Evolutionary conservation across 2,888 invertebrate species (phyloP).

Genomic region (Crocallis elinguaria): DNA sequence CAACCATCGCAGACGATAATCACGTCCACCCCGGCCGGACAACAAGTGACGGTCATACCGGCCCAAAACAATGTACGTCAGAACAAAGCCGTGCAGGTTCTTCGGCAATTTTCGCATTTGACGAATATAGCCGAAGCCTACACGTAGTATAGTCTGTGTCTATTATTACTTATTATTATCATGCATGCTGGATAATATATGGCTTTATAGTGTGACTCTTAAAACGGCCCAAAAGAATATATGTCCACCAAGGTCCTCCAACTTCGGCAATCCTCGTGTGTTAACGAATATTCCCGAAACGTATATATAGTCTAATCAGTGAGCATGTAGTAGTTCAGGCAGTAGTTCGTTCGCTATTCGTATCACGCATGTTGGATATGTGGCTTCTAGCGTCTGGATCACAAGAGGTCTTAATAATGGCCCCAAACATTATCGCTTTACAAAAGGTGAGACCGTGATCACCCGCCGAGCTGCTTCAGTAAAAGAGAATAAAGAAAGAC

Average conservation of each 20-base stretch:
- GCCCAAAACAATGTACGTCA: slow-evolving; percentile 71
- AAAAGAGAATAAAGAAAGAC: too few relatives aligned
- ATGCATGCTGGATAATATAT: slow-evolving; percentile 85
- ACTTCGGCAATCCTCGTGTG: slow-evolving; percentile 50
- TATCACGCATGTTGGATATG: neutral
- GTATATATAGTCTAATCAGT: slow-evolving; percentile 36
- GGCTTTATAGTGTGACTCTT: too few relatives aligned
- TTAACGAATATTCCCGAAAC: slow-evolving; percentile 45
- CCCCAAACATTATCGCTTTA: too few relatives aligned
- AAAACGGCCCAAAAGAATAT: slow-evolving; percentile 87
- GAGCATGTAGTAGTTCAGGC: too few relatives aligned
- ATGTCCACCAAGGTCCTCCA: slow-evolving; percentile 64
- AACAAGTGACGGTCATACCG: slow-evolving; percentile 94
- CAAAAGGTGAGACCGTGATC: too few relatives aligned
- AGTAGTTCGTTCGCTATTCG: too few relatives aligned
- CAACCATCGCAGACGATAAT: slow-evolving; percentile 87
- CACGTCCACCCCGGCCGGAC: slow-evolving; percentile 89
- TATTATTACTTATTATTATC: neutral
- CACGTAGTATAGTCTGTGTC: slow-evolving; percentile 34
- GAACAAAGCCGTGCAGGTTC: slow-evolving; percentile 71
- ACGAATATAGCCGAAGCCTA: slow-evolving; percentile 48
- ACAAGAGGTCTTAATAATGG: too few relatives aligned
- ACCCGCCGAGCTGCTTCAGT: too few relatives aligned
- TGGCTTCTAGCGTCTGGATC: too few relatives aligned
- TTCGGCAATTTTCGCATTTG: slow-evolving; percentile 48